Percentiles rank a stretch among this genome's conserved stretches.
phyloP scores from a whole-genome alignment of 2,888 invertebrate species.

The Drosophila affinis region DNA sequence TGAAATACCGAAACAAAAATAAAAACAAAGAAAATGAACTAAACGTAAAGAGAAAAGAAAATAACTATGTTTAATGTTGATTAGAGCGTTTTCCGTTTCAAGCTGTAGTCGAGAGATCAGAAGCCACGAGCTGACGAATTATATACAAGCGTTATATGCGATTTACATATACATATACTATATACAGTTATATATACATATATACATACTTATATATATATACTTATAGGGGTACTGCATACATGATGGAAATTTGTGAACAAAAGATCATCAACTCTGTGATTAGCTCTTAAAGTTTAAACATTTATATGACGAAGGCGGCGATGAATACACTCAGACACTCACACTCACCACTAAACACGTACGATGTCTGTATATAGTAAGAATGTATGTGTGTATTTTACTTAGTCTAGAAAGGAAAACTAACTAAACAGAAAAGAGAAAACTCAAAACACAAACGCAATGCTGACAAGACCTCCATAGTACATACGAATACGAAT shows the following conservation, averaged over 20 bases:
- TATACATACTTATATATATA: conserved; percentile 35
- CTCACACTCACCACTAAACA: neutral
- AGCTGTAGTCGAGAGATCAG: conserved; percentile 24
- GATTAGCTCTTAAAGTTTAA: conserved; percentile 80
- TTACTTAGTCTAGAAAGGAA: conserved; percentile 29
- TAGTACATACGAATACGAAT: neutral
- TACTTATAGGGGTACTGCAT: conserved; percentile 48
- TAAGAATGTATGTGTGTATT: conserved; percentile 44
- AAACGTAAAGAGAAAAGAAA: conserved; percentile 20
- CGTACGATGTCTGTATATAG: conserved; percentile 36
- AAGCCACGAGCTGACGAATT: conserved; percentile 33
- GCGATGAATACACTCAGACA: conserved; percentile 15
- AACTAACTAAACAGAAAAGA: neutral
- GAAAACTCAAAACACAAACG: neutral
- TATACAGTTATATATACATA: conserved; percentile 63
- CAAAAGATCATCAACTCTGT: conserved; percentile 81
- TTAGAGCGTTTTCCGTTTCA: conserved; percentile 74
- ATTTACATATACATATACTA: conserved; percentile 44
- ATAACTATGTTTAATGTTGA: conserved; percentile 54
- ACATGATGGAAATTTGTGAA: conserved; percentile 72
- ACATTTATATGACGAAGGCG: conserved; percentile 28
- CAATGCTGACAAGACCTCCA: neutral
- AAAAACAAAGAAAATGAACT: conserved; percentile 13
- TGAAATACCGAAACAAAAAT: conserved; percentile 11
- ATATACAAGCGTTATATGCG: conserved; percentile 62